These are phyloP conservation scores for Heterodera schachtii DNA, from an alignment of 1,140 invertebrate genomes.

Conservation along the genomic window DNA sequence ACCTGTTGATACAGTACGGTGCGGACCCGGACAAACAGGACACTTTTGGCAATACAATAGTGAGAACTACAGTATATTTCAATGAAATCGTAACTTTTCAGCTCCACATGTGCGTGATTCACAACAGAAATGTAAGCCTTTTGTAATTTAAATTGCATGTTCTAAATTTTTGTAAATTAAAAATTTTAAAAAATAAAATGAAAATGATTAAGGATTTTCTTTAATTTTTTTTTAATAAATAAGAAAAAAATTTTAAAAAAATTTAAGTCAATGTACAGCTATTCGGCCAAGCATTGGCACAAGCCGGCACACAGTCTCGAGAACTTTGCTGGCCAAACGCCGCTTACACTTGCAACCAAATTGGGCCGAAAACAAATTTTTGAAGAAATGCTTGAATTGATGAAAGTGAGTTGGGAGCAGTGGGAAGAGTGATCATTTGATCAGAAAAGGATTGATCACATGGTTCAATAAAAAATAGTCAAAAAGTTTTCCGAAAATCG, in stretches of 20 bases:
- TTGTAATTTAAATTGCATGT: not conserved
- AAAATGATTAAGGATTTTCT: too few species aligned
- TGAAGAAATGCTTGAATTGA: slow-evolving; percentile 93
- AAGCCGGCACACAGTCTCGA: slow-evolving; percentile 84
- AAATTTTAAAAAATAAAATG: too few species aligned
- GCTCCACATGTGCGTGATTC: slow-evolving; percentile 95
- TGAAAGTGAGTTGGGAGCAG: slow-evolving; percentile 72
- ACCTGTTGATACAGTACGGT: slow-evolving; percentile 77
- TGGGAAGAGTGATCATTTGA: not conserved
- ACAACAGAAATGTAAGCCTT: slow-evolving; percentile 83
- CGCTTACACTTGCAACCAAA: slow-evolving; percentile 90
- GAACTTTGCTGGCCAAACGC: slow-evolving; percentile 87
- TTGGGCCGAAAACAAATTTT: slow-evolving; percentile 92
- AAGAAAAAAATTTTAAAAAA: too few species aligned
- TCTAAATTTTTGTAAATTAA: too few species aligned
- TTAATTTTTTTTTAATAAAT: too few species aligned
- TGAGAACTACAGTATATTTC: slow-evolving; percentile 69
- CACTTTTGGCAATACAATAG: slow-evolving; percentile 75
- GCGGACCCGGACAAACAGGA: slow-evolving; percentile 90
- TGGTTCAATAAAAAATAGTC: not conserved
- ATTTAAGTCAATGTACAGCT: slow-evolving; percentile 93
- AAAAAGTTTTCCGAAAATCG: not conserved
- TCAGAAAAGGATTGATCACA: too few species aligned
- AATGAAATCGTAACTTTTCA: slow-evolving; percentile 13
- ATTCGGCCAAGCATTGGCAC: slow-evolving; percentile 89